A percentile compares a stretch with the other conserved stretches of the same genome.
Conservation (phyloP, 1,140 invertebrate species). For the Maconellicoccus hirsutus region DNA sequence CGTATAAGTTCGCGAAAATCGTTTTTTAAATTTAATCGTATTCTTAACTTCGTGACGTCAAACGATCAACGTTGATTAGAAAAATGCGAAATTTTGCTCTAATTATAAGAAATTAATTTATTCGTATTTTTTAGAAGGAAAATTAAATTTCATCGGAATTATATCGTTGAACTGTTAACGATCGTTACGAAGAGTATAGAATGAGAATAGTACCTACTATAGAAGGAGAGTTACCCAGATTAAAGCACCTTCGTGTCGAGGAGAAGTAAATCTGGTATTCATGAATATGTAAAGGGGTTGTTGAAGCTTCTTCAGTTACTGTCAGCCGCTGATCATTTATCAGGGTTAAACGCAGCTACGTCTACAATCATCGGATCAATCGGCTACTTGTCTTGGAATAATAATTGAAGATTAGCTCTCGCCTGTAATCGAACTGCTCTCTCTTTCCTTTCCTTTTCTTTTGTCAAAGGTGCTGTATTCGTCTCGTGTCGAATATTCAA, state of each 20-base stretch:
- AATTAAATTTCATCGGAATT: constrained; percentile 1
- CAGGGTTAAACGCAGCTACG: constrained; percentile 17
- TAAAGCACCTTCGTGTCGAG: constrained; percentile 18
- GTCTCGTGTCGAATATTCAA: neutral
- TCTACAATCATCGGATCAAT: constrained; percentile 21
- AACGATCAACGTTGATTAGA: too few relatives aligned
- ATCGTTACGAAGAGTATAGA: neutral
- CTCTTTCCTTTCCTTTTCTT: neutral
- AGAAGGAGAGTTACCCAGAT: constrained; percentile 11
- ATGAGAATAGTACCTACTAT: neutral
- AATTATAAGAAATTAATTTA: neutral
- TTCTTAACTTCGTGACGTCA: too few relatives aligned
- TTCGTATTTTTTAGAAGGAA: neutral
- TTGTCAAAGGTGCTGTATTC: neutral
- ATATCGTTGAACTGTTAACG: neutral
- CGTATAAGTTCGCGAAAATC: too few relatives aligned
- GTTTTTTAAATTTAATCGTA: too few relatives aligned
- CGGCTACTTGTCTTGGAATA: constrained; percentile 20
- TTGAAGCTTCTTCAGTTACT: constrained; percentile 20
- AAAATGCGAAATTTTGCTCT: too few relatives aligned
- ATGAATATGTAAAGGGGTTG: constrained; percentile 22
- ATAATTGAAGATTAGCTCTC: constrained; percentile 17
- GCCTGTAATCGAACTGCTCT: neutral
- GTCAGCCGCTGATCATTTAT: constrained; percentile 18
- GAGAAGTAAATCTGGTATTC: constrained; percentile 18